Evolutionary conservation across 2,797 vertebrate genomes (phyloP).

Genomic region (Macropus fuliginosus): DNA sequence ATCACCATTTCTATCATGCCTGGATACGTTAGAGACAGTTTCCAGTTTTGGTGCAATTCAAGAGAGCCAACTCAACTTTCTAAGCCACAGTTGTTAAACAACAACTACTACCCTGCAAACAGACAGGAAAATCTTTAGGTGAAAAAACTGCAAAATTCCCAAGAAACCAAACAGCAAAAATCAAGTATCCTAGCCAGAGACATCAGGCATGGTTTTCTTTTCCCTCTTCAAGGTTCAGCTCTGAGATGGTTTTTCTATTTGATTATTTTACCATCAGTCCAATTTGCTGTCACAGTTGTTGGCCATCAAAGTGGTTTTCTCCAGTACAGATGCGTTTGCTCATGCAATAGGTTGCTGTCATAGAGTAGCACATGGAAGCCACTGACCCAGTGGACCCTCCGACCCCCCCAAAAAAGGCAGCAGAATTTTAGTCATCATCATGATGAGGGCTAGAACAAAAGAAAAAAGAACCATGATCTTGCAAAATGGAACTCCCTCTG

Average conservation of each 20-base stretch:
- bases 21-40: background rate
- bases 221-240: background rate
- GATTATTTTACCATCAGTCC: background rate
- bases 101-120: background rate
- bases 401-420: background rate
- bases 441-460: background rate
- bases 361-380: constrained; percentile 38
- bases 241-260: constrained; percentile 6
- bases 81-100: background rate
- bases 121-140: background rate
- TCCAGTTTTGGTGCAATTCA: background rate
- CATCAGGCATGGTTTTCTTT: background rate
- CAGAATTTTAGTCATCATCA: background rate
- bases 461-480: background rate
- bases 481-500: background rate
- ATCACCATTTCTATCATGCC: constrained; percentile 45
- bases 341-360: constrained; percentile 1
- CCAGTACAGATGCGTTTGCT: background rate
- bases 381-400: background rate
- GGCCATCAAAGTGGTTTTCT: constrained; percentile 27
- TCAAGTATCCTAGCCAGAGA: background rate
- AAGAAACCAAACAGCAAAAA: background rate
- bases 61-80: background rate
- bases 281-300: background rate
- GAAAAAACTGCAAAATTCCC: background rate